Conservation (phyloP, 2,797 vertebrate genomes). For the Psittacula echo region DNA sequence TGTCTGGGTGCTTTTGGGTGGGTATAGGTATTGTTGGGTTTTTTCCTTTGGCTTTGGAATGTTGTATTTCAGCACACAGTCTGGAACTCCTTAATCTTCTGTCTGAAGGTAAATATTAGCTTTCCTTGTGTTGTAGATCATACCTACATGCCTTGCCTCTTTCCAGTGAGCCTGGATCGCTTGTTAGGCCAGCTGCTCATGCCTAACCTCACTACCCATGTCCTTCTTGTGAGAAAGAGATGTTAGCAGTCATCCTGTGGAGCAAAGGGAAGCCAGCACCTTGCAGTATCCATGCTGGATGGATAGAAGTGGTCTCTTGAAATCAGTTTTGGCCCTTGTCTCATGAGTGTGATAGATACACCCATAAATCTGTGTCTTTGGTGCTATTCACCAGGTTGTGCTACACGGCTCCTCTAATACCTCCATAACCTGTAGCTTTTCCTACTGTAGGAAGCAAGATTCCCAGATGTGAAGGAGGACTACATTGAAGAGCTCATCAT, state of each 20-base stretch:
- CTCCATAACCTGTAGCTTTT: conserved; percentile 41
- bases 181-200: fast-evolving
- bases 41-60: conserved; percentile 9
- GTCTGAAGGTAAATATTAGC: conserved; percentile 3
- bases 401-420: not conserved
- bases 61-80: not conserved
- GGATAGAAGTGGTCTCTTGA: not conserved
- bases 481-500: conserved; percentile 93
- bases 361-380: not conserved
- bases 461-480: conserved; percentile 90
- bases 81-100: not conserved
- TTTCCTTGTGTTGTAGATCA: not conserved
- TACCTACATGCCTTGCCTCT: not conserved
- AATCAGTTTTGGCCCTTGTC: not conserved
- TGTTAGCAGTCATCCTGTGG: not conserved
- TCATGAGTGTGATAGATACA: not conserved
- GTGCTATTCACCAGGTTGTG: not conserved
- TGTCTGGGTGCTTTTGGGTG: not conserved
- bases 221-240: not conserved
- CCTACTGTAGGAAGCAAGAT: conserved; percentile 87
- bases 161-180: not conserved
- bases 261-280: not conserved
- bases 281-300: not conserved
- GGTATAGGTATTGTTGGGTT: fast-evolving
- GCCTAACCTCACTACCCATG: not conserved